Conservation (phyloP, 2,888 invertebrate genomes). For the Agrochola lota region DNA sequence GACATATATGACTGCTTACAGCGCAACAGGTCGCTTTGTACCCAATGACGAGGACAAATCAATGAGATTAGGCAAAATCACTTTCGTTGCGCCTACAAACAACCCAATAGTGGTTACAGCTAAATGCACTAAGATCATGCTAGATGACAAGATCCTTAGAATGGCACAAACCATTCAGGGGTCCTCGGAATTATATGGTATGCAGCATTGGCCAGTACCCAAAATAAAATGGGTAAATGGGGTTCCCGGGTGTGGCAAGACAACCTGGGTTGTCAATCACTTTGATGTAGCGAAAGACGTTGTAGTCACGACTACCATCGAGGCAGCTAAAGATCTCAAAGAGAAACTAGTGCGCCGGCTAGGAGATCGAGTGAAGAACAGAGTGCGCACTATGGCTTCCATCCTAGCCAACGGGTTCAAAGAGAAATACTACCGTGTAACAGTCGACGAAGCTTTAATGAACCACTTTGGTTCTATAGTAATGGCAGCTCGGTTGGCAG, state of each 20-base stretch:
- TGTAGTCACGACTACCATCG: slow-evolving; percentile 51
- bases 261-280: slow-evolving; percentile 45
- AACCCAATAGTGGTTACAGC: slow-evolving; percentile 36
- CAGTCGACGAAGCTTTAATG: slow-evolving; percentile 61
- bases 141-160: slow-evolving; percentile 36
- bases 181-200: background rate
- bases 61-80: background rate
- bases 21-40: slow-evolving; percentile 20
- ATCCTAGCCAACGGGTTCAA: slow-evolving; percentile 48
- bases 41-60: slow-evolving; percentile 22
- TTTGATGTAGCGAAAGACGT: slow-evolving; percentile 28
- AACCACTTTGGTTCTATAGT: slow-evolving; percentile 62
- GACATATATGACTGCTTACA: slow-evolving; percentile 47
- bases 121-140: slow-evolving; percentile 48
- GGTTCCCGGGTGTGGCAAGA: slow-evolving; percentile 56
- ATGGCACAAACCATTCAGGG: slow-evolving; percentile 14
- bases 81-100: slow-evolving; percentile 24
- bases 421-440: slow-evolving; percentile 27
- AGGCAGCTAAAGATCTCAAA: slow-evolving; percentile 49
- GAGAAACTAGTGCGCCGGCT: slow-evolving; percentile 4
- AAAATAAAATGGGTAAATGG: slow-evolving; percentile 51
- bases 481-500: slow-evolving; percentile 46
- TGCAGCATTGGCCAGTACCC: slow-evolving; percentile 23
- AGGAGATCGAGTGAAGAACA: slow-evolving; percentile 20
- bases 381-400: slow-evolving; percentile 54